Base-by-base conservation (phyloP, 2,888 invertebrate species). In the Lysandra coridon region DNA sequence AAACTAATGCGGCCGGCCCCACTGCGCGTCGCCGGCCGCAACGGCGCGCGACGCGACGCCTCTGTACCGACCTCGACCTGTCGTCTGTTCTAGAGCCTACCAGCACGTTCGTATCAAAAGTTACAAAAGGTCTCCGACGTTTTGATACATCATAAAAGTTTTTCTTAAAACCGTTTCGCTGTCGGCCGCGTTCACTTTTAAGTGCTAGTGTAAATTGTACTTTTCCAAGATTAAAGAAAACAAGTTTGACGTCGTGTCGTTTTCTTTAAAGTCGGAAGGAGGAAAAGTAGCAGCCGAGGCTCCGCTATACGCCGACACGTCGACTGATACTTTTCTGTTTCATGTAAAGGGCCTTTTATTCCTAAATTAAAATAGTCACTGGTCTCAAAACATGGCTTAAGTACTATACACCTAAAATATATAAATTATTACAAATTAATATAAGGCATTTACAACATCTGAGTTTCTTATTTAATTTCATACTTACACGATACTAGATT, bases 361-460 rank as follows among this genome's bases (percentile, higher is more conserved):
- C 90, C 92, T 93, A 94, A 92, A 94, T 92, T 91, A 93, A 90
- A 94, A 93, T 93, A 94, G 92, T 93, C 93, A 94, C 93, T 93
- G 94, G 94, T 94, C 94, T 94, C 91, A 91, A 93, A 92, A 94
- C 93, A 94, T 94, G 94, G 94, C 94, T 94, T 94, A 94, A 93
- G 94, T 94, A 94, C 94, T 94, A 94, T 94, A 94, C 94, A 94
- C 92, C 94, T 94, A 94, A 92, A 92, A 93, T 94, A 94, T 92
- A 94, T 94, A 94, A 94, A 94, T 94, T 94, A 94, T 94, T 94
- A 94, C 92, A 94, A 94, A 94, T 93, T 94, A 94, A 93, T 92
- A 69, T 93, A 94, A 94, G 94, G 94, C 94, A 94, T 94, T 93
- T 94, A 94, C 94, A 92, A 91, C 89, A 92, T 94, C 92, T 92